Conservation (phyloP, 1,140 invertebrate species). For the Agrilus planipennis region DNA sequence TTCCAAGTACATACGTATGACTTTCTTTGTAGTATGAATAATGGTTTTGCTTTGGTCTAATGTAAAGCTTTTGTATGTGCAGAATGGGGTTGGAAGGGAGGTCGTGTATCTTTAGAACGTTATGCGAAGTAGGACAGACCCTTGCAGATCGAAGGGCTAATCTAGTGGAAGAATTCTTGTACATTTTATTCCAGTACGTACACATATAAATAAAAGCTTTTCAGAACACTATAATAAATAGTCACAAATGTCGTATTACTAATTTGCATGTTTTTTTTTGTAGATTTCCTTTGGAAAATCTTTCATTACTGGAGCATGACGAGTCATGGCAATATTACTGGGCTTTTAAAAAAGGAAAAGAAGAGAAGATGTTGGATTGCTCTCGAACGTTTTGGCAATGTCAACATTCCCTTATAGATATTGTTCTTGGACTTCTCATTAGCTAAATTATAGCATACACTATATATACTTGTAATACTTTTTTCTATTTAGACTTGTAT, state of each 20-base stretch:
- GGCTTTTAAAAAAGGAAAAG: slow-evolving; percentile 44
- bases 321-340: slow-evolving; percentile 53
- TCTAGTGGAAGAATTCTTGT: slow-evolving; percentile 58
- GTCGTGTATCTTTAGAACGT: slow-evolving; percentile 56
- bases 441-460: too few relatives aligned
- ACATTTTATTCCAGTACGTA: slow-evolving; percentile 58
- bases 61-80: too few relatives aligned
- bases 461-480: too few relatives aligned
- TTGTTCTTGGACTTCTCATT: slow-evolving; percentile 57
- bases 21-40: too few relatives aligned
- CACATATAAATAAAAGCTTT: too few relatives aligned
- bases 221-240: too few relatives aligned
- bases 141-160: slow-evolving; percentile 47
- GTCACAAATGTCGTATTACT: too few relatives aligned
- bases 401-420: slow-evolving; percentile 56
- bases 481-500: too few relatives aligned
- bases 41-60: too few relatives aligned
- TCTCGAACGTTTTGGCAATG: slow-evolving; percentile 45
- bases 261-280: too few relatives aligned
- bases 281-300: slow-evolving; percentile 50
- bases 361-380: slow-evolving; percentile 38
- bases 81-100: slow-evolving; percentile 49
- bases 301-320: slow-evolving; percentile 47
- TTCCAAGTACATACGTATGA: too few relatives aligned
- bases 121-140: slow-evolving; percentile 59